Evolutionary conservation across 2,113 vertebrate genomes (phyloP).

Genomic region (Barnardius zonarius): DNA sequence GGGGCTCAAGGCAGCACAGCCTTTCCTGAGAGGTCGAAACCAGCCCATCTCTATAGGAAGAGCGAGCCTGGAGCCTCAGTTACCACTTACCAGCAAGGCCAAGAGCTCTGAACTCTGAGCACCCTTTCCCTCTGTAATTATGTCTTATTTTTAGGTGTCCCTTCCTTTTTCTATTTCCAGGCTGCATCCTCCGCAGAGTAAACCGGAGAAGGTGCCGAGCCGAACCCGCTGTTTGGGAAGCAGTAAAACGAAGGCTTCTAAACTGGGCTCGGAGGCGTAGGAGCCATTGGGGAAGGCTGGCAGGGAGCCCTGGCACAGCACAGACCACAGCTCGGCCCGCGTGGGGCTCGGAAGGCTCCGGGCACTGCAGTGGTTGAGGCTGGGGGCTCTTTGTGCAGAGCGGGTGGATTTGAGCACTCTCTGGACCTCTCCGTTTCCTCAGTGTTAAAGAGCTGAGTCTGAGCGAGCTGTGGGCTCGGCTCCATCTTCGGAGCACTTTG

Average conservation of each 20-base stretch:
- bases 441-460: rapidly evolving
- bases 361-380: not conserved
- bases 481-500: not conserved
- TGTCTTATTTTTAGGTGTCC: constrained; percentile 75
- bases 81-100: constrained; percentile 38
- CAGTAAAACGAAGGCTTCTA: constrained; percentile 49
- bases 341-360: not conserved
- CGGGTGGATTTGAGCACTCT: not conserved
- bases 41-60: not conserved
- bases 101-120: constrained; percentile 40
- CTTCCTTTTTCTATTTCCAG: constrained; percentile 78
- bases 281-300: constrained; percentile 47
- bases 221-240: constrained; percentile 60
- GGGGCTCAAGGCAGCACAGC: not conserved
- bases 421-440: not conserved
- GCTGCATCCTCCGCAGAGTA: constrained; percentile 67
- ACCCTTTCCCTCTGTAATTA: constrained; percentile 74
- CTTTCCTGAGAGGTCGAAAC: not conserved
- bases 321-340: constrained; percentile 55
- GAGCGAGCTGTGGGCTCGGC: not conserved
- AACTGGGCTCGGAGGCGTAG: constrained; percentile 64
- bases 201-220: constrained; percentile 58
- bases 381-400: not conserved
- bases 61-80: constrained; percentile 17
- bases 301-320: constrained; percentile 43